Evolutionary conservation across 2,888 invertebrate genomes (phyloP).

Genomic region (Kuschelorhynchus macadamiae): DNA sequence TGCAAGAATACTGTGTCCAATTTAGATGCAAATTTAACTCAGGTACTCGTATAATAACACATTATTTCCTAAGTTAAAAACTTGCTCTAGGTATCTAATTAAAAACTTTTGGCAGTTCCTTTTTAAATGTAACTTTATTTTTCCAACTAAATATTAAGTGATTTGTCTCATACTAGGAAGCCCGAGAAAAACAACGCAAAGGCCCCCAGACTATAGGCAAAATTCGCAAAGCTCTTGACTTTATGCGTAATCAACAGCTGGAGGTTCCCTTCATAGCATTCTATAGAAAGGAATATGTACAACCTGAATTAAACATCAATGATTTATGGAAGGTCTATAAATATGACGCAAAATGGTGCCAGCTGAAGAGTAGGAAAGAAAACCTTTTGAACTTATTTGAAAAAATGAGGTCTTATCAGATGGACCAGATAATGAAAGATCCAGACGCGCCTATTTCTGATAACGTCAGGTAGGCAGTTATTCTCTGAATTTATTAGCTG

Average conservation of each 20-base stretch:
- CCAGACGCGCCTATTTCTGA: slow-evolving; percentile 89
- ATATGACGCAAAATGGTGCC: slow-evolving; percentile 78
- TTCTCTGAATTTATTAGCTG: too few relatives aligned
- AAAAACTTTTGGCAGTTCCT: too few relatives aligned
- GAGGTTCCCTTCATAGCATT: slow-evolving; percentile 99
- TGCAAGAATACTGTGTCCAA: slow-evolving; percentile 85
- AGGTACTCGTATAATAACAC: slow-evolving; percentile 61
- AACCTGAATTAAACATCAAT: slow-evolving; percentile 93
- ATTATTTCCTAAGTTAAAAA: too few relatives aligned
- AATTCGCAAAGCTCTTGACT: slow-evolving; percentile 94
- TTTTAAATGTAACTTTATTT: slow-evolving; percentile 1
- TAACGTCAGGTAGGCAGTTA: slow-evolving; percentile 84
- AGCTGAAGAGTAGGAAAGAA: slow-evolving; percentile 86
- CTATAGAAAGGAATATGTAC: slow-evolving; percentile 97
- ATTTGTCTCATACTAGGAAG: too few relatives aligned
- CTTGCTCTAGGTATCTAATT: too few relatives aligned
- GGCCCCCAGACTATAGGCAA: slow-evolving; percentile 85
- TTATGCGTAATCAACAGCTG: slow-evolving; percentile 94
- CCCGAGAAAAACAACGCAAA: slow-evolving; percentile 74
- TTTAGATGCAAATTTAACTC: slow-evolving; percentile 75
- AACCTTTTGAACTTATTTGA: slow-evolving; percentile 86
- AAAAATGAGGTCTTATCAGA: slow-evolving; percentile 93
- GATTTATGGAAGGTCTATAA: slow-evolving; percentile 89
- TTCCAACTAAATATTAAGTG: too few relatives aligned
- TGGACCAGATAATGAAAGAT: slow-evolving; percentile 84